phyloP scores from a whole-genome alignment of 1,140 invertebrate genomes.

The Megalonaias nervosa region DNA sequence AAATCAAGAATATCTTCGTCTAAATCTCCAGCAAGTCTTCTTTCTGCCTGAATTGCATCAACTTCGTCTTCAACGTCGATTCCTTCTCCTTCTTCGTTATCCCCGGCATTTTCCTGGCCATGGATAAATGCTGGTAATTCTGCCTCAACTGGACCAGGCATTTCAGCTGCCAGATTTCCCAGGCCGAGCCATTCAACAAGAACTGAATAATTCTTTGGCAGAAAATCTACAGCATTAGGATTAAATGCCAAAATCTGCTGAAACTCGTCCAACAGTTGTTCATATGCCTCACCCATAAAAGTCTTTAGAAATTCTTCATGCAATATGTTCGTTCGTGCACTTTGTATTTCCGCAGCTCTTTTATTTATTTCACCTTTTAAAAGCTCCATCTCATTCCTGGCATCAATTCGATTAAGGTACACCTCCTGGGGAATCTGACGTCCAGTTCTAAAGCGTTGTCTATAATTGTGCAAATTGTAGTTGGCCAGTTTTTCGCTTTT shows the following conservation, averaged over 20 bases:
- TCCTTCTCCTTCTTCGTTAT: constrained; percentile 1
- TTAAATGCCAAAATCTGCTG: constrained; percentile 14
- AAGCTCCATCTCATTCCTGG: constrained; percentile 34
- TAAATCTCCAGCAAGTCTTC: constrained; percentile 25
- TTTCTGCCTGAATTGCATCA: constrained; percentile 17
- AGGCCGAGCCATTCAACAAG: constrained; percentile 45
- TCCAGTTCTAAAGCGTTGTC: constrained; percentile 36
- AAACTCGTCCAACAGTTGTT: constrained; percentile 23
- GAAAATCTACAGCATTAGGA: not conserved
- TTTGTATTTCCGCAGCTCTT: constrained; percentile 44
- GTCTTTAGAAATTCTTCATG: constrained; percentile 46
- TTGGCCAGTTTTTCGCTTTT: constrained; percentile 69
- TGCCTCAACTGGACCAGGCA: not conserved
- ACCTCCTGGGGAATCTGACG: constrained; percentile 37
- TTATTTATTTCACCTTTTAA: constrained; percentile 44
- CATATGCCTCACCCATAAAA: constrained; percentile 34
- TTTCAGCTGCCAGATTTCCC: constrained; percentile 6
- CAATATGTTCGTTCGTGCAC: constrained; percentile 45
- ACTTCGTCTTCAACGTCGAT: constrained; percentile 29
- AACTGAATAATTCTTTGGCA: constrained; percentile 17
- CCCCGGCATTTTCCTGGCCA: not conserved
- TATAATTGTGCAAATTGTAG: constrained; percentile 40
- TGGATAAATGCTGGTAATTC: not conserved
- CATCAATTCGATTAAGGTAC: constrained; percentile 30
- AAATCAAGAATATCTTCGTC: constrained; percentile 29